Conservation (phyloP, 2,888 invertebrate species). For the Hypena proboscidalis region DNA sequence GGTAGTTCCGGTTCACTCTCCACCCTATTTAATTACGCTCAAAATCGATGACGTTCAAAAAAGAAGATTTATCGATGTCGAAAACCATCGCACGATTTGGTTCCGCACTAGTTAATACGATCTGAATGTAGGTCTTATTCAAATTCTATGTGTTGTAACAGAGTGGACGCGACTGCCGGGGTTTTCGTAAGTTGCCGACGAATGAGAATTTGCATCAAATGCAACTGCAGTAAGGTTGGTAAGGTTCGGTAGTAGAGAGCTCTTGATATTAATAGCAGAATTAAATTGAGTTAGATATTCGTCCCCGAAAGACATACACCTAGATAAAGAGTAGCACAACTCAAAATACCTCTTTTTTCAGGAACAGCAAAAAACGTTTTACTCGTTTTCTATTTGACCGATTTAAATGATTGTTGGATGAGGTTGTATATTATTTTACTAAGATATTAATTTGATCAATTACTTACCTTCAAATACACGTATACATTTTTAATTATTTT, state of each 20-base stretch:
- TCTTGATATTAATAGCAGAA: not conserved
- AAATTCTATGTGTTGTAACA: constrained; percentile 39
- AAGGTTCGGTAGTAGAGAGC: constrained; percentile 16
- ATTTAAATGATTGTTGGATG: too few relatives aligned
- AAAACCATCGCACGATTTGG: constrained; percentile 18
- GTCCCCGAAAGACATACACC: too few relatives aligned
- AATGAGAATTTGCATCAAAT: constrained; percentile 48
- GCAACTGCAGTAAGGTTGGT: constrained; percentile 43
- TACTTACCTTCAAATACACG: too few relatives aligned
- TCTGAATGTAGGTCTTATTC: constrained; percentile 50
- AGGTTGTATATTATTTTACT: too few relatives aligned
- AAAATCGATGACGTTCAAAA: not conserved
- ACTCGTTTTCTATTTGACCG: too few relatives aligned
- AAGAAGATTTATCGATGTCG: not conserved
- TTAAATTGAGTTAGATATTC: too few relatives aligned
- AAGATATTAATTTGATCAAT: too few relatives aligned
- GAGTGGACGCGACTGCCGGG: constrained; percentile 23
- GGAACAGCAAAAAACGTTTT: too few relatives aligned
- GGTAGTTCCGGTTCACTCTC: constrained; percentile 5
- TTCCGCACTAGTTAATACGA: constrained; percentile 31
- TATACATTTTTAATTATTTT: too few relatives aligned
- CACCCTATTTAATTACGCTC: not conserved
- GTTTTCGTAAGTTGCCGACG: constrained; percentile 38
- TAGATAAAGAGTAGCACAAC: too few relatives aligned
- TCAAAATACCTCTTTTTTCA: too few relatives aligned